phyloP scores from a whole-genome alignment of 2,888 invertebrate species.

The Idaea aversata region DNA sequence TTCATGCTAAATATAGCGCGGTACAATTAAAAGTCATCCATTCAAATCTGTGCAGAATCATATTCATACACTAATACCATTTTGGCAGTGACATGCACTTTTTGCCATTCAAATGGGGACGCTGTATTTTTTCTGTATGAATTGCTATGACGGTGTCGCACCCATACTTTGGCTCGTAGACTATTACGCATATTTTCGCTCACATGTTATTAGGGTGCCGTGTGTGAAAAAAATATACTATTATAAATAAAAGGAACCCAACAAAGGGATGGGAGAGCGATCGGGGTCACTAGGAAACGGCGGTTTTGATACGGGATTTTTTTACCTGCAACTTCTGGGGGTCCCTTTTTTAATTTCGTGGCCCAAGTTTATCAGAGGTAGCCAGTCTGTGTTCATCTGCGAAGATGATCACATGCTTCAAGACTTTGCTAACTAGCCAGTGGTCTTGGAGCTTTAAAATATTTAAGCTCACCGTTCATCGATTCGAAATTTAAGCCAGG shows the following conservation, averaged over 20 bases:
- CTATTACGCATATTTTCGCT: constrained; percentile 79
- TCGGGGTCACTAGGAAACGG: constrained; percentile 81
- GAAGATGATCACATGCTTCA: constrained; percentile 79
- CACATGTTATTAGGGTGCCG: constrained; percentile 76
- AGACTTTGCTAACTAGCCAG: constrained; percentile 62
- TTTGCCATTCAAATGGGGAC: constrained; percentile 79
- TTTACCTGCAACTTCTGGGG: constrained; percentile 73
- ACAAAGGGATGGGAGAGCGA: constrained; percentile 79
- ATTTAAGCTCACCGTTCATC: constrained; percentile 6
- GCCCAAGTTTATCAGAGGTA: constrained; percentile 64
- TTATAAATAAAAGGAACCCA: constrained; percentile 76
- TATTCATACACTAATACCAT: constrained; percentile 77
- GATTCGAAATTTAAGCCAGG: background rate
- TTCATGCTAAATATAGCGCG: constrained; percentile 77
- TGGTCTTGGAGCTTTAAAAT: constrained; percentile 48
- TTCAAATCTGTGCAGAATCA: constrained; percentile 73
- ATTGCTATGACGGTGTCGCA: constrained; percentile 29
- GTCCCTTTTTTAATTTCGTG: constrained; percentile 68
- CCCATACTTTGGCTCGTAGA: constrained; percentile 48
- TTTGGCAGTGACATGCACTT: constrained; percentile 78
- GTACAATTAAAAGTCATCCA: constrained; percentile 79
- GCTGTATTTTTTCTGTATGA: constrained; percentile 68
- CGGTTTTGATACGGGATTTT: constrained; percentile 79
- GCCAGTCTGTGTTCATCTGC: constrained; percentile 79
- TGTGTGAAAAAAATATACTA: constrained; percentile 79